These are phyloP conservation scores for Cybosia mesomella DNA, from an alignment of 2,888 invertebrate species.

Conservation along the genomic window DNA sequence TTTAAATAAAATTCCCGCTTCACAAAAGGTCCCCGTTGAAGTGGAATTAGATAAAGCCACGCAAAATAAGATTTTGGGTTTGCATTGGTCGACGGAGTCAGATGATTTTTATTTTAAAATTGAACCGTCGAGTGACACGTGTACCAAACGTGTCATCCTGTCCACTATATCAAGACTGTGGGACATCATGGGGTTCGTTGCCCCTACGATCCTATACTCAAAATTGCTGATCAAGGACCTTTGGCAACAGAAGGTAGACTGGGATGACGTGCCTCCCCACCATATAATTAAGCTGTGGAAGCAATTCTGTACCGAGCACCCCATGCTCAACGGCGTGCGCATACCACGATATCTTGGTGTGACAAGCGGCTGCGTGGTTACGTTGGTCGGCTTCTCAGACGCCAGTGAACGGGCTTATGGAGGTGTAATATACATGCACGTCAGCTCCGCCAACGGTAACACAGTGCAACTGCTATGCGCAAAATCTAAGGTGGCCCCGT, in stretches of 20 bases:
- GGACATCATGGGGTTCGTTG: slow-evolving; percentile 3
- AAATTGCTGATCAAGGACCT: background rate
- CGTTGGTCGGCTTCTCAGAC: background rate
- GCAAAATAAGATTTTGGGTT: background rate
- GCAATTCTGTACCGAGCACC: background rate
- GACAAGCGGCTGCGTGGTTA: background rate
- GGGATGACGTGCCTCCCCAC: too few relatives aligned
- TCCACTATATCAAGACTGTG: background rate
- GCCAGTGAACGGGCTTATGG: slow-evolving; percentile 4
- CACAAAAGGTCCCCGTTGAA: background rate
- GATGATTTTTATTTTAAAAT: background rate
- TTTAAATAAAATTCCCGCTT: background rate
- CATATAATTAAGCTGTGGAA: background rate
- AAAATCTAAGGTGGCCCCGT: slow-evolving; percentile 1
- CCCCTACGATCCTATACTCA: background rate
- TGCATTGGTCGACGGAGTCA: background rate
- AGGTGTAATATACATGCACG: background rate
- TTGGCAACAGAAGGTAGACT: background rate
- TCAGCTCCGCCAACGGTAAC: background rate
- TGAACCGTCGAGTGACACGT: background rate
- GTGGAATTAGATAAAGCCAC: background rate
- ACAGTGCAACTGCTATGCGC: background rate
- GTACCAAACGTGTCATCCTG: background rate
- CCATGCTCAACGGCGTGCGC: background rate
- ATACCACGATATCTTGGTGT: background rate